phyloP scores from a whole-genome alignment of 2,113 vertebrate species.

The Lasiurus cinereus region DNA sequence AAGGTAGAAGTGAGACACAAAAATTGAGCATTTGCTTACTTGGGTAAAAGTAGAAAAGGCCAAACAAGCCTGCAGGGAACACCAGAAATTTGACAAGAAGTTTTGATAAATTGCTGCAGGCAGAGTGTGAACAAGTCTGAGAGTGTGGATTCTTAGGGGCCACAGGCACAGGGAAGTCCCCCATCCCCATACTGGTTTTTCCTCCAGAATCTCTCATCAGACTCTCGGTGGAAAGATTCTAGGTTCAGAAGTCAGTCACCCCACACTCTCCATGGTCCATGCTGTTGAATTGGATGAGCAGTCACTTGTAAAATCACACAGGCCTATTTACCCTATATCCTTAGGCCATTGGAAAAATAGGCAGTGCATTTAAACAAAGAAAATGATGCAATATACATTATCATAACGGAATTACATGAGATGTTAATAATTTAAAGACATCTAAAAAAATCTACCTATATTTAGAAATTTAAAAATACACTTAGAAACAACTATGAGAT shows the following conservation, averaged over 20 bases:
- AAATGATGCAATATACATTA: background rate
- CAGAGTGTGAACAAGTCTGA: background rate
- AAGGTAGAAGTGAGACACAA: background rate
- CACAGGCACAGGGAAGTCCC: background rate
- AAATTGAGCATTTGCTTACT: background rate
- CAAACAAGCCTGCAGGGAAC: background rate
- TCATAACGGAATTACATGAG: background rate
- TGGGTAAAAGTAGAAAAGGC: background rate
- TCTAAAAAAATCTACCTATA: background rate
- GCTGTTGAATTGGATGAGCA: background rate
- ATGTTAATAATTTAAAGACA: background rate
- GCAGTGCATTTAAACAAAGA: background rate
- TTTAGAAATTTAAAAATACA: background rate
- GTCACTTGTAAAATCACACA: background rate
- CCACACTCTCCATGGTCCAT: fast-evolving
- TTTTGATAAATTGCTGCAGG: background rate
- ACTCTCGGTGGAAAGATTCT: background rate
- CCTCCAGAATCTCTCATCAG: background rate
- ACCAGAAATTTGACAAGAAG: background rate
- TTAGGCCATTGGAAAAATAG: background rate
- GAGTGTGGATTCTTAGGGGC: too few species aligned
- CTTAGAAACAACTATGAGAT: background rate
- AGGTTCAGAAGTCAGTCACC: background rate
- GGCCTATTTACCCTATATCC: background rate
- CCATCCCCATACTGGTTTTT: background rate